Conservation (phyloP, 2,888 invertebrate genomes). For the Latrodectus elegans region DNA sequence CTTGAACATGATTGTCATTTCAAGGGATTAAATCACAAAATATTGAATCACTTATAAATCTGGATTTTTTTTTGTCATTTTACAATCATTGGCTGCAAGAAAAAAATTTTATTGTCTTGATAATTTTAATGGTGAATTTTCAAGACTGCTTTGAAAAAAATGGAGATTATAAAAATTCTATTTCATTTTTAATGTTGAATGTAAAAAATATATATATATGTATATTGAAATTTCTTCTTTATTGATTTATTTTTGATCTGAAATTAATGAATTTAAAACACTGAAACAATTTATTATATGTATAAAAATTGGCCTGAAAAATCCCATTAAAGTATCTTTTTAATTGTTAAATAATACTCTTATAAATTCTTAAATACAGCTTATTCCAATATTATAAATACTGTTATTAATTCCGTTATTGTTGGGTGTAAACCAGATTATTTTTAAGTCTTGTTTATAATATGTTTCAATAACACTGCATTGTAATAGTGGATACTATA, state of each 20-base stretch:
- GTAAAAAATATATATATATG: slow-evolving; percentile 35
- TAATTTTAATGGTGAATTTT: slow-evolving; percentile 25
- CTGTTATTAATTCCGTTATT: too few relatives aligned
- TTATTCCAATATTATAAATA: too few relatives aligned
- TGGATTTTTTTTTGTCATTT: slow-evolving; percentile 43
- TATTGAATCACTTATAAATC: slow-evolving; percentile 14
- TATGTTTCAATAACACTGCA: too few relatives aligned
- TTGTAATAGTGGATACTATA: too few relatives aligned
- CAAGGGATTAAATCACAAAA: slow-evolving; percentile 15
- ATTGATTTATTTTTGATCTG: not conserved
- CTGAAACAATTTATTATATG: too few relatives aligned
- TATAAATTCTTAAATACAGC: too few relatives aligned
- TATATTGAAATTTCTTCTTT: slow-evolving; percentile 14
- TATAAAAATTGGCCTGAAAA: too few relatives aligned
- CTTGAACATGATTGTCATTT: not conserved
- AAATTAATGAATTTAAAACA: too few relatives aligned
- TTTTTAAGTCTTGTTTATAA: too few relatives aligned
- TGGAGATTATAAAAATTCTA: slow-evolving; percentile 45
- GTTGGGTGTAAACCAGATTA: too few relatives aligned
- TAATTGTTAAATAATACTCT: too few relatives aligned
- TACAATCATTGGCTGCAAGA: slow-evolving; percentile 25
- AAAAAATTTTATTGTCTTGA: slow-evolving; percentile 53
- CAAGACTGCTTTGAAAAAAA: slow-evolving; percentile 8
- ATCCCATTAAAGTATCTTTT: too few relatives aligned
- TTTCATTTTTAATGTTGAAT: slow-evolving; percentile 57